A percentile compares a stretch with the other conserved stretches of the same genome.
phyloP scores from a whole-genome alignment of 2,888 invertebrate species.

The Chymomyza caudatula region DNA sequence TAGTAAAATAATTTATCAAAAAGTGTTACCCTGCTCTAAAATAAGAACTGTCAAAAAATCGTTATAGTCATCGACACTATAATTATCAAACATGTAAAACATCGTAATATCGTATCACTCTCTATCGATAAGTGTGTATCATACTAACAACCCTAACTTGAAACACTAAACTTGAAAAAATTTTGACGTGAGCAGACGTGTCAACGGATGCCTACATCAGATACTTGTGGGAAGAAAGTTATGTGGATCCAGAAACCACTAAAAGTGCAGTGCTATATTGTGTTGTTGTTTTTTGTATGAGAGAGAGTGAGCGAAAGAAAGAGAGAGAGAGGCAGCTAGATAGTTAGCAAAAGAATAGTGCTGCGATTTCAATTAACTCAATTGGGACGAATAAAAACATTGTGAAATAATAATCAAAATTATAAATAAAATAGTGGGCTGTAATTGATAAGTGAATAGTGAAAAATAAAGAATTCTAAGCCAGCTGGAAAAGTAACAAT shows the following conservation, averaged over 20 bases:
- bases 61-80: not conserved
- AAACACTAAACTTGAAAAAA: conserved; percentile 1
- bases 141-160: not conserved
- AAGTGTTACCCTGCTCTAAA: not conserved
- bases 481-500: not conserved
- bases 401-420: conserved; percentile 2
- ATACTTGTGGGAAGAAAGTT: conserved; percentile 44
- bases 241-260: conserved; percentile 21
- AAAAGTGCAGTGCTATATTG: conserved; percentile 45
- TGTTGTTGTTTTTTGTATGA: conserved; percentile 7
- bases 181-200: conserved; percentile 27
- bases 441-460: conserved; percentile 3
- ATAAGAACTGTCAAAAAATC: not conserved
- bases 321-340: conserved; percentile 2
- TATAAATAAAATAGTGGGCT: not conserved
- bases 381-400: conserved; percentile 12
- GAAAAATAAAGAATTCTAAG: conserved; percentile 3
- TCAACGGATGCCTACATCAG: conserved; percentile 4
- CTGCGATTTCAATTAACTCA: conserved; percentile 20
- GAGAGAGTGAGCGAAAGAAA: conserved; percentile 7
- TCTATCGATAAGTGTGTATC: not conserved
- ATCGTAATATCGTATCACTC: not conserved
- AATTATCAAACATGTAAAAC: not conserved
- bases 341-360: conserved; percentile 12
- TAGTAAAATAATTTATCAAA: not conserved